Evolutionary conservation across 2,888 invertebrate genomes (phyloP).

Genomic region (Salticus scenicus): DNA sequence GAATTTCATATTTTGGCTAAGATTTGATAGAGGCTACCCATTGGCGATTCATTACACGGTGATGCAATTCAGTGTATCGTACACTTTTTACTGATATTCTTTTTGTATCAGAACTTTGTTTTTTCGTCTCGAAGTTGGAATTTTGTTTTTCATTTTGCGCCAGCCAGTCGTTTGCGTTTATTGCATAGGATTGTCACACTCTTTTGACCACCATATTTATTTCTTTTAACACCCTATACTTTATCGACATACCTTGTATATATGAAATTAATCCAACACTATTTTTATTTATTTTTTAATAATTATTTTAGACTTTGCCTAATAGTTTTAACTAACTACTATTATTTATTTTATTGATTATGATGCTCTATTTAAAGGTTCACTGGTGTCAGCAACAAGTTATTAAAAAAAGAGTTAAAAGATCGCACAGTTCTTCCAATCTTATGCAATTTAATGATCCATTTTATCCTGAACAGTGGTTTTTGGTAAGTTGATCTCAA

Average conservation of each 20-base stretch:
- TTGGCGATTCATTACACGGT: too few species aligned
- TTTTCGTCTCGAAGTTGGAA: too few species aligned
- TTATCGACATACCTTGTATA: too few species aligned
- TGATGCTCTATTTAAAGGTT: slow-evolving; percentile 73
- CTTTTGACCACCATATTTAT: neutral
- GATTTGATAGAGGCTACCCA: too few species aligned
- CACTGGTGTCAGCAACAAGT: slow-evolving; percentile 96
- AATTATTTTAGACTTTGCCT: neutral
- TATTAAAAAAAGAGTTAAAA: slow-evolving; percentile 89
- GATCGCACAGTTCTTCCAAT: slow-evolving; percentile 80
- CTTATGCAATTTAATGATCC: slow-evolving; percentile 85
- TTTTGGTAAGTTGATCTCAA: slow-evolving; percentile 87
- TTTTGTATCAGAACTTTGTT: too few species aligned
- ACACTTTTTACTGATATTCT: too few species aligned
- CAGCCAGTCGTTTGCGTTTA: too few species aligned
- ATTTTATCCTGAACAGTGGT: slow-evolving; percentile 96
- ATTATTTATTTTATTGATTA: neutral
- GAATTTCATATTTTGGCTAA: too few species aligned
- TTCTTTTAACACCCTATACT: neutral
- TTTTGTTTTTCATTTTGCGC: too few species aligned
- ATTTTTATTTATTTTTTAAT: neutral
- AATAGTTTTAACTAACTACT: neutral
- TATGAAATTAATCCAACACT: too few species aligned
- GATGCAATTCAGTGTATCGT: too few species aligned
- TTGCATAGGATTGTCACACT: too few species aligned